phyloP scores from a whole-genome alignment of 2,888 invertebrate genomes.

The Philonicus albiceps region DNA sequence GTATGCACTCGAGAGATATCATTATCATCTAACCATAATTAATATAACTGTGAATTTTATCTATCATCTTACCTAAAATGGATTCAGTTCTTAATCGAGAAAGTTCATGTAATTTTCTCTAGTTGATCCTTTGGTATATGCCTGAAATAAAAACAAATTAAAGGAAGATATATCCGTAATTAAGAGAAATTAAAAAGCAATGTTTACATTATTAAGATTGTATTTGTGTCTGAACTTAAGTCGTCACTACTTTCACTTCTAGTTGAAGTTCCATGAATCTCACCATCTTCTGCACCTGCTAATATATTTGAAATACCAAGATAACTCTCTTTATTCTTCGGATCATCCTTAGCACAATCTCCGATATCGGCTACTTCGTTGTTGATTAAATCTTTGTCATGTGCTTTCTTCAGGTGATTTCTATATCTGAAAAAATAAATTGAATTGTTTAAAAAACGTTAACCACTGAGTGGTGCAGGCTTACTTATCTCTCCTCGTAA shows the following conservation, averaged over 20 bases:
- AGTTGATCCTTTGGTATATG: too few species aligned
- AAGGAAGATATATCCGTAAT: not conserved
- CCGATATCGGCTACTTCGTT: slow-evolving; percentile 7
- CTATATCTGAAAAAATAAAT: slow-evolving; percentile 33
- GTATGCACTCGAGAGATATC: too few species aligned
- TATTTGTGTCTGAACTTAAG: not conserved
- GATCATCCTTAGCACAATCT: not conserved
- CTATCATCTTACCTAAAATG: too few species aligned
- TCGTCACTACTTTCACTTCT: not conserved
- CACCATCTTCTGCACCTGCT: not conserved
- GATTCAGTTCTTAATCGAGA: too few species aligned
- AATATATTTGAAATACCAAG: not conserved
- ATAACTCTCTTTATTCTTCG: not conserved
- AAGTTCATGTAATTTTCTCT: too few species aligned
- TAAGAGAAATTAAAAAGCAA: not conserved
- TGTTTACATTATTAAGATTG: not conserved
- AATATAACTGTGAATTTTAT: too few species aligned
- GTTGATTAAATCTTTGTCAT: slow-evolving; percentile 34
- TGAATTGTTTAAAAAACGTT: not conserved
- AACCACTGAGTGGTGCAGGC: not conserved
- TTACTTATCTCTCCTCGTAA: slow-evolving; percentile 49
- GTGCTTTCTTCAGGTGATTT: slow-evolving; percentile 34
- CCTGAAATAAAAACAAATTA: too few species aligned
- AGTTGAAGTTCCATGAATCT: not conserved
- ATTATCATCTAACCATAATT: too few species aligned